Conservation (phyloP, 2,888 invertebrate genomes). For the Lasioglossum oenotherae region DNA sequence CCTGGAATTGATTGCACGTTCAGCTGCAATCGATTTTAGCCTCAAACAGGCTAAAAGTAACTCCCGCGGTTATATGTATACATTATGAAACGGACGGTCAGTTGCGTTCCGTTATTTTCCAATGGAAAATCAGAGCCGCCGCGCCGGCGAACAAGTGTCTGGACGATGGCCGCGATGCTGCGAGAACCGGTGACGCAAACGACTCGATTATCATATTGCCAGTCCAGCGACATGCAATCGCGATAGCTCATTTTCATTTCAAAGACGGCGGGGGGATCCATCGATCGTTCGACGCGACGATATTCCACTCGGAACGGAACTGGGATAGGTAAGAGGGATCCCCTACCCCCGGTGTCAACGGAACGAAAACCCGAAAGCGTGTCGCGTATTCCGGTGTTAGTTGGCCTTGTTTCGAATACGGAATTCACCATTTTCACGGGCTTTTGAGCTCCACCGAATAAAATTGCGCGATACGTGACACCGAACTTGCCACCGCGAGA, state of each 20-base stretch:
- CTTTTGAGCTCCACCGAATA: conserved; percentile 15
- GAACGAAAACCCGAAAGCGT: conserved; percentile 7
- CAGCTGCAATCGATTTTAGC: conserved; percentile 35
- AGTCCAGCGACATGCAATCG: conserved; percentile 11
- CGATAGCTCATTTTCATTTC: conserved; percentile 20
- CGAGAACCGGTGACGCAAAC: background rate
- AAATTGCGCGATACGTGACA: background rate
- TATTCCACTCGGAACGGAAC: conserved; percentile 4
- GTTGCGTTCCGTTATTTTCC: background rate
- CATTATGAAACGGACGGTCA: conserved; percentile 1
- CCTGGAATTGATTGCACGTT: conserved; percentile 38
- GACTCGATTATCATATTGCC: conserved; percentile 8
- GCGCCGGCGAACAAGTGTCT: background rate
- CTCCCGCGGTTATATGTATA: background rate
- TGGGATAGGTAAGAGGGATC: background rate
- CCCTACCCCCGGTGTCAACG: background rate
- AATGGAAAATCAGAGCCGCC: background rate
- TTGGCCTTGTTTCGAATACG: background rate
- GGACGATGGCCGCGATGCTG: background rate
- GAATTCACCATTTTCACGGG: conserved; percentile 6
- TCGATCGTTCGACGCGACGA: background rate
- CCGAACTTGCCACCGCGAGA: background rate
- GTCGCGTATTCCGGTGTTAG: background rate
- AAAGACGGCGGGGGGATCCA: conserved; percentile 8
- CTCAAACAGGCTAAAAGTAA: background rate